Percentiles rank a stretch among this genome's conserved stretches.
Conservation (phyloP, 2,797 vertebrate species). For the Sternotherus odoratus region DNA sequence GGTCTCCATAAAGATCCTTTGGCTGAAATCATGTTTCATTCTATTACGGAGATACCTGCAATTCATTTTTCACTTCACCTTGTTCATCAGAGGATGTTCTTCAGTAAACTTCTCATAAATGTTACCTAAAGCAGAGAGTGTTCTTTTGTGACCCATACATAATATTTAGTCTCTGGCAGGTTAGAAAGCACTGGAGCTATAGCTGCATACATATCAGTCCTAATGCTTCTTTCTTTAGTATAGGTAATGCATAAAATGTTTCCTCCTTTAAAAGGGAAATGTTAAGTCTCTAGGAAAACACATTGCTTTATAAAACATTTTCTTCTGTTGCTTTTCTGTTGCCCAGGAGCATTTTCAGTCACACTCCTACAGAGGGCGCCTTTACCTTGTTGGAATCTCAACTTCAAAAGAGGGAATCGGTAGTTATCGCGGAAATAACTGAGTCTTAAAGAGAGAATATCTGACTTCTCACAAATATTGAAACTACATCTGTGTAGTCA, state of each 20-base stretch:
- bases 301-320: neutral
- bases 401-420: conserved; percentile 47
- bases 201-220: neutral
- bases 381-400: conserved; percentile 82
- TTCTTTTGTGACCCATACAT: neutral
- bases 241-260: neutral
- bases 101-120: neutral
- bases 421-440: conserved; percentile 59
- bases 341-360: conserved; percentile 72
- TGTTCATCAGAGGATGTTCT: neutral
- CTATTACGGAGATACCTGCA: neutral
- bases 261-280: neutral
- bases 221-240: neutral
- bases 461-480: conserved; percentile 18
- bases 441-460: conserved; percentile 49
- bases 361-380: conserved; percentile 86
- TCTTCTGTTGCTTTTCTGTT: conserved; percentile 27
- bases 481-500: conserved; percentile 40
- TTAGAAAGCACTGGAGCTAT: neutral
- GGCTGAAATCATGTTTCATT: conserved; percentile 35
- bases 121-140: neutral
- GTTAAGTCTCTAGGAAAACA: neutral
- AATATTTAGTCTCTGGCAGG: neutral
- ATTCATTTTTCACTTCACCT: neutral
- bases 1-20: conserved; percentile 11